phyloP scores from a whole-genome alignment of 2,797 vertebrate genomes.

The Agapornis canus region DNA sequence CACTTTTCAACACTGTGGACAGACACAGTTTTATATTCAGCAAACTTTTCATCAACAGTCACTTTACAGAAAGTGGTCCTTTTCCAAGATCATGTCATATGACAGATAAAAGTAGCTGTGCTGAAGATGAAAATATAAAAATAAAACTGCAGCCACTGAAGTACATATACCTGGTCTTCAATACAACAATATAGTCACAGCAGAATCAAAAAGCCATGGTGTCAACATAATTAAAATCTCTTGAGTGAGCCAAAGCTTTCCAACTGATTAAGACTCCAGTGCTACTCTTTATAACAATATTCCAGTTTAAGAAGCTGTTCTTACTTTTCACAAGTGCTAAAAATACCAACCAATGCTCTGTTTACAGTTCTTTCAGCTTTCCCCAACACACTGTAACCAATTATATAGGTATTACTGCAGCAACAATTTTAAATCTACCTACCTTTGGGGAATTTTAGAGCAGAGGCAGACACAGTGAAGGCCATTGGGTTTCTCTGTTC shows the following conservation, averaged over 20 bases:
- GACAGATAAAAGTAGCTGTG: background rate
- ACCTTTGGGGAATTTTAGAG: background rate
- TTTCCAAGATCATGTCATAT: rapidly evolving
- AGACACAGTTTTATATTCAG: background rate
- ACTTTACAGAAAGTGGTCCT: background rate
- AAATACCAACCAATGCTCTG: slow-evolving; percentile 39
- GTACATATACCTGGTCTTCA: slow-evolving; percentile 33
- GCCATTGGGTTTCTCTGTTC: background rate
- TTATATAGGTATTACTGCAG: background rate
- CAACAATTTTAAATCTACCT: background rate
- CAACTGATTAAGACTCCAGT: slow-evolving; percentile 44
- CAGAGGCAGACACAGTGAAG: background rate
- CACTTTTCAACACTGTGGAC: background rate
- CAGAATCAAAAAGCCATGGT: slow-evolving; percentile 17
- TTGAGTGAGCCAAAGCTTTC: slow-evolving; percentile 37
- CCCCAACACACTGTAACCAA: background rate
- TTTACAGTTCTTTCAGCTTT: background rate
- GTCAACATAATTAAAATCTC: slow-evolving; percentile 36
- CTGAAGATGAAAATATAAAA: background rate
- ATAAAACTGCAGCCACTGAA: background rate
- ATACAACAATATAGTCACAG: background rate
- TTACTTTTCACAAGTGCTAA: slow-evolving; percentile 7
- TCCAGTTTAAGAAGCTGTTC: slow-evolving; percentile 36
- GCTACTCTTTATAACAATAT: slow-evolving; percentile 49
- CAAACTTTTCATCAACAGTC: background rate